Percentiles rank a stretch among this genome's conserved stretches.
Evolutionary conservation across 2,113 vertebrate species (phyloP).

Genomic region (Lonchura striata): DNA sequence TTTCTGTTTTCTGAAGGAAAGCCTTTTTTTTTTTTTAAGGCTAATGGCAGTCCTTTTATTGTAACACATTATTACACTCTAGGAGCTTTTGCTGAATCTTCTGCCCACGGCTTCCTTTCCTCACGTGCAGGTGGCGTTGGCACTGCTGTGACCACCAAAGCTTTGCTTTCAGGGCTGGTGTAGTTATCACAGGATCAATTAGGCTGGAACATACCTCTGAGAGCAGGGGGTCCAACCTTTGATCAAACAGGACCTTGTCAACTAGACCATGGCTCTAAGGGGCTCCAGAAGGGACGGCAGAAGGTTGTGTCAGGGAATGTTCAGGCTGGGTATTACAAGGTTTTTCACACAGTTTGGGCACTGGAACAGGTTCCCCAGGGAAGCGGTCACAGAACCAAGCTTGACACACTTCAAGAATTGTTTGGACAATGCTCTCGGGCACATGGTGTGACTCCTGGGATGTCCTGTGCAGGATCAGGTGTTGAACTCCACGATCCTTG

Average conservation of each 20-base stretch:
- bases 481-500: background rate
- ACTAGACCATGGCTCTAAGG: background rate
- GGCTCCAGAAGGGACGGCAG: background rate
- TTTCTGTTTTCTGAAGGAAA: background rate
- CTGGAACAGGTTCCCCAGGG: background rate
- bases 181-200: background rate
- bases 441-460: background rate
- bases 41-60: fast-evolving
- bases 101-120: background rate
- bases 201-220: background rate
- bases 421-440: background rate
- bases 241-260: too few species aligned
- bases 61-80: fast-evolving
- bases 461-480: background rate
- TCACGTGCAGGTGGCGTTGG: fast-evolving
- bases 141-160: background rate
- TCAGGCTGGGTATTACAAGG: background rate
- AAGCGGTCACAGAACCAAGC: background rate
- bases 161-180: background rate
- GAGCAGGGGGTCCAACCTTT: background rate
- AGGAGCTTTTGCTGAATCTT: background rate
- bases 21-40: too few species aligned
- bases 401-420: background rate
- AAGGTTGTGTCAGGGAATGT: too few species aligned
- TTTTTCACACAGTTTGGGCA: fast-evolving